Evolutionary conservation across 2,113 vertebrate genomes (phyloP).

Genomic region (Turdus rufiventris): DNA sequence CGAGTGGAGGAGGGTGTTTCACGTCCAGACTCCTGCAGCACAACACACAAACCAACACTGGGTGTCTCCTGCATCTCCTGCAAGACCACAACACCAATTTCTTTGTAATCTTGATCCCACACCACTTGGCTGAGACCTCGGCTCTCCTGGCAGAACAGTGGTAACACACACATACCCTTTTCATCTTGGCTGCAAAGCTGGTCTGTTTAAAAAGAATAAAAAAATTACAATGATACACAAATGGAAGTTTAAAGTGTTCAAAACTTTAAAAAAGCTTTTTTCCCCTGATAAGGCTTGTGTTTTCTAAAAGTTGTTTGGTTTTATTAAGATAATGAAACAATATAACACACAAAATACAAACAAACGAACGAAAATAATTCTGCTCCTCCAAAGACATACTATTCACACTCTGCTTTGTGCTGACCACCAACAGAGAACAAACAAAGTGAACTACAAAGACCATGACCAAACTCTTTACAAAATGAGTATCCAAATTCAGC

Average conservation of each 20-base stretch:
- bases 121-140: background rate
- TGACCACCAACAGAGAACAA: background rate
- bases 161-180: background rate
- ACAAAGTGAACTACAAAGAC: background rate
- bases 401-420: background rate
- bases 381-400: background rate
- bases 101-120: background rate
- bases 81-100: background rate
- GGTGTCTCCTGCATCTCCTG: background rate
- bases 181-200: background rate
- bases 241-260: background rate
- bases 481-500: background rate
- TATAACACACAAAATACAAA: background rate
- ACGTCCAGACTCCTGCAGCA: constrained; percentile 79
- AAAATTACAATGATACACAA: background rate
- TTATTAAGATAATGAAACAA: background rate
- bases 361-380: background rate
- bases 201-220: background rate
- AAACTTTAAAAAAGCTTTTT: background rate
- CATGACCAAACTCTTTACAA: background rate
- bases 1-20: constrained; percentile 83
- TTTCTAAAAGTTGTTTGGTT: background rate
- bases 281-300: background rate
- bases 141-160: background rate
- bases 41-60: background rate